Base-by-base conservation (phyloP, 2,888 invertebrate genomes). In the Colletes collaris region DNA sequence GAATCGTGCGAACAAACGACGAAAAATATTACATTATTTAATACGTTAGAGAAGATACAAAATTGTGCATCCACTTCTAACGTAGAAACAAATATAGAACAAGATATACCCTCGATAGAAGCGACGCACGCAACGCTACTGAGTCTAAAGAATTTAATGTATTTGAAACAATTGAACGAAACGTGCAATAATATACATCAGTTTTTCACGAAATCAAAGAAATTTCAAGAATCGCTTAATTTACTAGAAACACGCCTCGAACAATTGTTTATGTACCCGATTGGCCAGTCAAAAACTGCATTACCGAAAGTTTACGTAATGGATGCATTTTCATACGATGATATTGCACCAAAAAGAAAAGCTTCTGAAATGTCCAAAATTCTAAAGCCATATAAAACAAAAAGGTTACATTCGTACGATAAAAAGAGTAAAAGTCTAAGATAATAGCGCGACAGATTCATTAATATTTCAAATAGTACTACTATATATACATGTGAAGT, bases 181-280 rank as follows among this genome's bases (percentile, higher is more conserved):
- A 59, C 27, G 4, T 27, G n/a, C 19, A 35, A 10, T 16, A 19
- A 4, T 11, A 8, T 10, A 2, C 2, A 1, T 37, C 8, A 55
- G 16, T 40, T 4, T 27, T n/a, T 16, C 10, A 35, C 55, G 8
- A 10, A 37, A 11, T 52, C 60, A 5, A 40, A 59, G 5, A 4
- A 19, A 49, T 78, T 60, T 27, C 60, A 75, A 66, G n/a, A 65
- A n/a, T 59, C 89, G 27, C 77, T 89, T 19, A 50, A 79, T 49
- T 50, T 86, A 59, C 83, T 93, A 5, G 89, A 84, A 77, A 85
- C 65, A 46, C 88, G 93, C 16, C 85, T 92, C 13, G 46, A 88
- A 35, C 87, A 88, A 58, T 84, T 93, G 53, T 92, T 92, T 66
- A 89, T 89, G 63, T 89, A 90, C 79, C 92, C 92, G 0, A 84